These are phyloP conservation scores for Cliona cf. orientalis DNA, from an alignment of 37 sponge, comb jelly and placozoan genomes.

Conservation along the genomic window DNA sequence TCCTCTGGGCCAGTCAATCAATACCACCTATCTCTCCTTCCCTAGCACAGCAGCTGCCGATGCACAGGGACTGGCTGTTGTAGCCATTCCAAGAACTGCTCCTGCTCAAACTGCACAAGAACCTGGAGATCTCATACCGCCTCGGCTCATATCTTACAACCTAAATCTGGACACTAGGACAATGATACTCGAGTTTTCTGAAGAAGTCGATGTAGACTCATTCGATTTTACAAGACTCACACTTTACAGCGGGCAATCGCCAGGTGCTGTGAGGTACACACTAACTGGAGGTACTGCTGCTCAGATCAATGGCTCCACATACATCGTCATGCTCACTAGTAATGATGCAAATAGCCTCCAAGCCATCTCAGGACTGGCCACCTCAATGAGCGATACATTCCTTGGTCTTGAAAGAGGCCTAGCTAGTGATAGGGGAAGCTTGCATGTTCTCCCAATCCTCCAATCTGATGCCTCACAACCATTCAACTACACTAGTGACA, in stretches of 20 bases:
- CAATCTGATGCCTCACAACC: constrained; percentile 44
- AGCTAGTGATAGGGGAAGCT: constrained; percentile 56
- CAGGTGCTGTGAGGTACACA: constrained; percentile 16
- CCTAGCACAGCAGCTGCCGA: constrained; percentile 43
- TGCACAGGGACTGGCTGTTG: constrained; percentile 62
- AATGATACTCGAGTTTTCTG: constrained; percentile 67
- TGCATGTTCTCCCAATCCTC: constrained; percentile 54
- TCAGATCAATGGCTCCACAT: constrained; percentile 24
- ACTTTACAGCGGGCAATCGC: constrained; percentile 20
- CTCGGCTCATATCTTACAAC: constrained; percentile 55
- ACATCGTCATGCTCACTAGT: constrained; percentile 33
- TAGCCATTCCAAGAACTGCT: constrained; percentile 15
- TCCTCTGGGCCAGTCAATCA: constrained; percentile 5
- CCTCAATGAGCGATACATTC: constrained; percentile 44
- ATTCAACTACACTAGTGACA: constrained; percentile 56
- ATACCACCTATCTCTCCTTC: constrained; percentile 74
- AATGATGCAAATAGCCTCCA: constrained; percentile 66
- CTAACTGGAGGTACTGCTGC: constrained; percentile 67
- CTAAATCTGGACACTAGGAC: constrained; percentile 71
- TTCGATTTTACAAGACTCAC: constrained; percentile 67
- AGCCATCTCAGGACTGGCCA: constrained; percentile 47
- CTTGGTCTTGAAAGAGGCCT: constrained; percentile 67
- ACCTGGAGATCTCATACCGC: constrained; percentile 70
- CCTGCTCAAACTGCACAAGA: constrained; percentile 48
- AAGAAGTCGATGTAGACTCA: constrained; percentile 40